phyloP scores from a whole-genome alignment of 2,797 vertebrate genomes.

The Melanogrammus aeglefinus region DNA sequence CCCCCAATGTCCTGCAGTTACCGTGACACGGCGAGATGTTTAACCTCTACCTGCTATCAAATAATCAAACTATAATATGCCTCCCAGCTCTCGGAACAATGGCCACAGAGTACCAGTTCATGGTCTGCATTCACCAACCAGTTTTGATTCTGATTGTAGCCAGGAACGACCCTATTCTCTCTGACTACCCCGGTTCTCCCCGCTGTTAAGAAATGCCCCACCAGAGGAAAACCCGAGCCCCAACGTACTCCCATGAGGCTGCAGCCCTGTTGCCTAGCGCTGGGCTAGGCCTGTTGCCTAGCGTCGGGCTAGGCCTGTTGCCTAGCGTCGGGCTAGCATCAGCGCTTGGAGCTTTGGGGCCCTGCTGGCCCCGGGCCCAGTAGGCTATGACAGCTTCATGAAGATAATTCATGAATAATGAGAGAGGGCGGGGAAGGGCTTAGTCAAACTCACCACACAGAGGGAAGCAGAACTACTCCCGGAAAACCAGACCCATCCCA shows the following conservation, averaged over 20 bases:
- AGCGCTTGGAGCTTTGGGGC: not conserved
- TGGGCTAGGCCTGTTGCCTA: not conserved
- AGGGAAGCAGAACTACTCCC: not conserved
- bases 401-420: not conserved
- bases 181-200: not conserved
- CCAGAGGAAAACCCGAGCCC: not conserved
- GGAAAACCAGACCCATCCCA: constrained; percentile 1
- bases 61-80: not conserved
- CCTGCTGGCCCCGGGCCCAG: not conserved
- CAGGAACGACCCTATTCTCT: not conserved
- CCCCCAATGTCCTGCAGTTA: not conserved
- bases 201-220: not conserved
- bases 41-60: not conserved
- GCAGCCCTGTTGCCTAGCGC: not conserved
- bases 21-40: not conserved
- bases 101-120: not conserved
- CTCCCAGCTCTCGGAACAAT: not conserved
- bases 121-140: not conserved
- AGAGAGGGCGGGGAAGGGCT: not conserved
- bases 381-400: not conserved
- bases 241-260: not conserved
- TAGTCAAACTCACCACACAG: not conserved
- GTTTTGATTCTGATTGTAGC: not conserved
- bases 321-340: not conserved
- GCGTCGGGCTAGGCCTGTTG: not conserved